Percentiles rank a stretch among this genome's conserved stretches.
Conservation (phyloP, 2,797 vertebrate species). For the Bryconaethiops microstoma region DNA sequence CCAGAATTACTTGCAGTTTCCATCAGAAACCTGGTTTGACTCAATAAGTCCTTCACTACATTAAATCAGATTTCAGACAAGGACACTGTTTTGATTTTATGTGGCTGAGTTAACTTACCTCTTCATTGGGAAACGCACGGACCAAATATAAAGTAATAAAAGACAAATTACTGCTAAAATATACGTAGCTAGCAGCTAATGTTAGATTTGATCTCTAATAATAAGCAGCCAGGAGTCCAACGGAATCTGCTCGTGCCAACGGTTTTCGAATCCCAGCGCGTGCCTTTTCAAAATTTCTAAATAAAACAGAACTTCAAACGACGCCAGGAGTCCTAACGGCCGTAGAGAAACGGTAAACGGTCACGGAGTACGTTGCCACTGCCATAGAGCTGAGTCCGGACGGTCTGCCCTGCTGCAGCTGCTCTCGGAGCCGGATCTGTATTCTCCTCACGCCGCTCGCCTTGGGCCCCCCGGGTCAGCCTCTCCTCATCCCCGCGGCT, state of each 20-base stretch:
- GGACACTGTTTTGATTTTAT: too few species aligned
- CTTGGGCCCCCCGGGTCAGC: neutral
- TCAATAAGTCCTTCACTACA: too few species aligned
- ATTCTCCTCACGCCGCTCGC: slow-evolving; percentile 39
- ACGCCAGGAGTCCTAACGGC: neutral
- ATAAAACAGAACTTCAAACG: neutral
- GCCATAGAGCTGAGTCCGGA: neutral
- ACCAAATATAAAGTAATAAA: neutral
- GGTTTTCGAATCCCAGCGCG: neutral
- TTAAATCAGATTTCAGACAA: too few species aligned
- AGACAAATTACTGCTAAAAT: too few species aligned
- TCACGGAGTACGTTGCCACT: neutral
- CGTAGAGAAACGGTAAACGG: neutral
- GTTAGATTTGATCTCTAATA: too few species aligned
- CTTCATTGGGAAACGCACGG: neutral
- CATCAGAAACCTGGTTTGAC: too few species aligned
- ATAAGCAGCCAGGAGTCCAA: neutral
- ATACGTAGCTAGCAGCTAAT: too few species aligned
- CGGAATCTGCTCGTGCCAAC: neutral
- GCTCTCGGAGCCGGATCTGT: slow-evolving; percentile 8
- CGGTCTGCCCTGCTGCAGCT: slow-evolving; percentile 16
- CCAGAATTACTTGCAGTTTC: too few species aligned
- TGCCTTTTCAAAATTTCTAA: slow-evolving; percentile 7
- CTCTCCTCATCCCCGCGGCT: slow-evolving; percentile 32
- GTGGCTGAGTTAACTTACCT: neutral